Evolutionary conservation across 2,113 vertebrate species (phyloP).

Genomic region (Nothoprocta pentlandii): DNA sequence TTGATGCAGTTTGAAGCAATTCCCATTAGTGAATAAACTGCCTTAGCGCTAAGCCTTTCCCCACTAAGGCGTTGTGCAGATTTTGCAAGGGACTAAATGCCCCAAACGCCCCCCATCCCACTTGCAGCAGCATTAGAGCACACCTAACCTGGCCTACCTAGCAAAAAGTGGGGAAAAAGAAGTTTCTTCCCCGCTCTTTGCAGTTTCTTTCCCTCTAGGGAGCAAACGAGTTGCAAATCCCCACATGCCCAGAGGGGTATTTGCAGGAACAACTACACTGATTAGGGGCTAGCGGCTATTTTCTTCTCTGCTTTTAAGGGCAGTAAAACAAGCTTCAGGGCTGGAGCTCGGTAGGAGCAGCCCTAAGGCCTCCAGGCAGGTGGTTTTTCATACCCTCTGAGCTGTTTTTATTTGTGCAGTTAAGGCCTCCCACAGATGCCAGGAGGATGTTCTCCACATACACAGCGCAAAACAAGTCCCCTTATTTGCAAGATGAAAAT

Average conservation of each 20-base stretch:
- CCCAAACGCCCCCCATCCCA: neutral
- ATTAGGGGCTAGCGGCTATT: neutral
- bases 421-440: neutral
- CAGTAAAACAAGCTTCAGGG: neutral
- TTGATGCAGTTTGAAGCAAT: neutral
- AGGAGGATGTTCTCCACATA: neutral
- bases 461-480: neutral
- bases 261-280: conserved; percentile 1
- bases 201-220: neutral
- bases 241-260: neutral
- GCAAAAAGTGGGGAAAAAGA: neutral
- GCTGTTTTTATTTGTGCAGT: neutral
- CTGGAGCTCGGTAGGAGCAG: neutral
- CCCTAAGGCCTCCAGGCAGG: neutral
- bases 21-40: neutral
- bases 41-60: neutral
- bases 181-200: neutral
- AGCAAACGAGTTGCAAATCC: neutral
- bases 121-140: neutral
- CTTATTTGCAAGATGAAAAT: neutral
- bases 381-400: neutral
- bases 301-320: neutral
- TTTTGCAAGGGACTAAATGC: neutral
- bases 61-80: neutral
- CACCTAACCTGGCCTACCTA: neutral